Evolutionary conservation across 2,797 vertebrate genomes (phyloP), one percentile per base, ranked within the genome.

Genomic region (Sebastolobus alascanus): DNA sequence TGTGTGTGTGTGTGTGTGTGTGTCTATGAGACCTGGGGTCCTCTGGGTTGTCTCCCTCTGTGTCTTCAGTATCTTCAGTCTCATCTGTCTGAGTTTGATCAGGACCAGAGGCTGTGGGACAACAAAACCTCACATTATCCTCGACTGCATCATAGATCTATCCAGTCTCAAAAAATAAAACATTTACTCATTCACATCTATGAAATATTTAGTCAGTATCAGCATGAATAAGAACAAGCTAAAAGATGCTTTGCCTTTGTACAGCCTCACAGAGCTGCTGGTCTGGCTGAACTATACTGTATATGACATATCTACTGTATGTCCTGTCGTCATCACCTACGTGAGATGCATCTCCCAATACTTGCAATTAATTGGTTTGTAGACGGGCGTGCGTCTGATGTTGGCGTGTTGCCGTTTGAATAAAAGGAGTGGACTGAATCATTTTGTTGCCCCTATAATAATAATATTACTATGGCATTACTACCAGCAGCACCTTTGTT

Each of bases 11-110:
- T 22, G 59, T 11, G 65, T 11, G 65, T 33, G 27, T 9, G 61
- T 0, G 31, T 40, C 38, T 27, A 16, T 3, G 61, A 61, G 52
- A 95, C 94, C 92, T 94, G 76, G 89, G 89, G 77, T 94, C 90
- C 12, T 91, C 91, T 8, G 91, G 43, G 71, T 68, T 59, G 43
- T 88, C 76, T 8, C 77, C 80, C 43, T 87, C 88, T 0, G 82
- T 50, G 66, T 82, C 87, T 63, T 64, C 83, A 73, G 73, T 43
- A 43, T 70, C 74, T 61, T 81, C 83, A n/a, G 79, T 37, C 2
- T 69, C 68, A 43, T 72, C 74, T 13, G 43, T 71, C 43, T 75
- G 56, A 16, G 80, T 35, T 3, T 88, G 70, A 33, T 87, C 84
- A 75, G 77, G 12, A 52, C 50, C 78, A 58, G 83, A 73, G 5